Evolutionary conservation across 1,140 invertebrate species (phyloP).

Genomic region (Trachymyrmex septentrionalis): DNA sequence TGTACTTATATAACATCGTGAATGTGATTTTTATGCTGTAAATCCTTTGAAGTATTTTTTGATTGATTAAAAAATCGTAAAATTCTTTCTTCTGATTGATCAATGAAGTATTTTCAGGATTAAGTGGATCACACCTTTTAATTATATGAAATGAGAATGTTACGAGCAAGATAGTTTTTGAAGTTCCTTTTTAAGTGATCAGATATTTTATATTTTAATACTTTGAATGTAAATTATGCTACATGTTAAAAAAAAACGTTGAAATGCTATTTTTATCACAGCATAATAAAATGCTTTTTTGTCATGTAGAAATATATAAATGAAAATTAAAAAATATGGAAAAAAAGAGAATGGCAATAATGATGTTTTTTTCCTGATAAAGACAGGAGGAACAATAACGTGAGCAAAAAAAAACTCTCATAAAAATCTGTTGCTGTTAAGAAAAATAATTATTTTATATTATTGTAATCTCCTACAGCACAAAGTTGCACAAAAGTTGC

Average conservation of each 20-base stretch:
- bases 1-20: slow-evolving; percentile 64
- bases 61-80: too few relatives aligned
- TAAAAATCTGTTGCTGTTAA: slow-evolving; percentile 16
- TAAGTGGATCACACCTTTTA: slow-evolving; percentile 12
- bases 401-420: neutral
- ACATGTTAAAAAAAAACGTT: neutral
- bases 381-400: slow-evolving; percentile 15
- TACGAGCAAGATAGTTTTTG: neutral
- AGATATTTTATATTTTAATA: neutral
- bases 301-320: neutral
- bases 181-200: slow-evolving; percentile 1
- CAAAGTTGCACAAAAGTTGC: too few relatives aligned
- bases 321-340: slow-evolving; percentile 2
- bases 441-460: neutral
- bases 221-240: slow-evolving; percentile 1
- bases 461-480: neutral
- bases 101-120: too few relatives aligned
- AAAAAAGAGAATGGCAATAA: slow-evolving; percentile 3
- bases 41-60: too few relatives aligned
- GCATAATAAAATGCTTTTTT: neutral
- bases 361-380: slow-evolving; percentile 16
- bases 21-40: too few relatives aligned
- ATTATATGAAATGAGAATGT: slow-evolving; percentile 31
- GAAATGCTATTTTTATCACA: slow-evolving; percentile 38
- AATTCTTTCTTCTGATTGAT: too few relatives aligned